phyloP scores from a whole-genome alignment of 2,888 invertebrate species.

The Thecophora atra region DNA sequence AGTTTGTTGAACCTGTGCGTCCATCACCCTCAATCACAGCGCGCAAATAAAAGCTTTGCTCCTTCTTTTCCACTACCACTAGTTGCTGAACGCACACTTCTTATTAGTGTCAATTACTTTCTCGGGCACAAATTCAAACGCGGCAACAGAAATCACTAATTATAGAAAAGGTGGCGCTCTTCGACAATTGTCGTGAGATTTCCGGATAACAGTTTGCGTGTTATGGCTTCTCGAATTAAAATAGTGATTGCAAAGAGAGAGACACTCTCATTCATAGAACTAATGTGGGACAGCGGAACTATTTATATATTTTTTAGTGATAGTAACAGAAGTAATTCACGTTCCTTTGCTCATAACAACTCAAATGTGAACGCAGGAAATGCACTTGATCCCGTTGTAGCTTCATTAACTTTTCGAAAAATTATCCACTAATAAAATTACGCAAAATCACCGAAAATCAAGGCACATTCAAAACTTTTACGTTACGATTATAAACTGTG shows the following conservation, averaged over 20 bases:
- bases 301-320: constrained; percentile 11
- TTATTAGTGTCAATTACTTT: constrained; percentile 19
- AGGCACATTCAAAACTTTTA: no score
- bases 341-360: no score
- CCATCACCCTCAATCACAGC: constrained; percentile 4
- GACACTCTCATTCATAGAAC: no score
- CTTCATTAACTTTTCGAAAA: no score
- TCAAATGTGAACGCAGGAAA: no score
- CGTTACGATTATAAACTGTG: no score
- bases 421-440: no score
- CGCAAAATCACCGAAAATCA: no score
- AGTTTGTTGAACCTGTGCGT: constrained; percentile 24
- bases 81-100: constrained; percentile 16
- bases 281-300: constrained; percentile 24
- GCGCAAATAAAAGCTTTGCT: constrained; percentile 6
- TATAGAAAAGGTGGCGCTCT: constrained; percentile 21
- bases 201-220: constrained; percentile 14
- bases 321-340: constrained; percentile 9
- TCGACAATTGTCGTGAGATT: not conserved
- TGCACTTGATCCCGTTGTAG: no score
- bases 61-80: not conserved
- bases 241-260: no score
- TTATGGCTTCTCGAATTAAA: not conserved
- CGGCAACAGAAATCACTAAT: constrained; percentile 4
- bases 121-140: not conserved